Evolutionary conservation across 37 sponge, comb jelly and placozoan genomes (phyloP).

Genomic region (Theonella swinhoei): DNA sequence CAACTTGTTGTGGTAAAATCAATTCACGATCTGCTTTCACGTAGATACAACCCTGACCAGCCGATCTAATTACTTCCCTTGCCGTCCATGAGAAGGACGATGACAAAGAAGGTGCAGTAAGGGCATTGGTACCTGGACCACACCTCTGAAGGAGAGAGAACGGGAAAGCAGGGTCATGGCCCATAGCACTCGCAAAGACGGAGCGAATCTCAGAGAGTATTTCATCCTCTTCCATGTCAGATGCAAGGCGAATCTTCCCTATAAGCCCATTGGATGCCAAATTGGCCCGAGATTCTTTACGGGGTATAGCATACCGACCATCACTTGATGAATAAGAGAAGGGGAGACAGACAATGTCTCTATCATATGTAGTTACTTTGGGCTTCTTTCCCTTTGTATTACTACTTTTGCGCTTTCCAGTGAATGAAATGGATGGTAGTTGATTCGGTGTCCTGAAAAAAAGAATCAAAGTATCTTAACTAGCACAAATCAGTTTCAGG

Average conservation of each 20-base stretch:
- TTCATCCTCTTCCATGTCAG: constrained; percentile 40
- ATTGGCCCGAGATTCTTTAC: constrained; percentile 14
- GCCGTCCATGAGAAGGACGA: constrained; percentile 40
- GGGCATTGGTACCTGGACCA: constrained; percentile 31
- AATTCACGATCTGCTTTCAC: too few relatives aligned
- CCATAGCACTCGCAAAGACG: constrained; percentile 47
- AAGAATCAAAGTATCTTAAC: too few relatives aligned
- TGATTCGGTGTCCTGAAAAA: too few relatives aligned
- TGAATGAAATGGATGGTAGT: too few relatives aligned
- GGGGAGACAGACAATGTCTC: constrained; percentile 11
- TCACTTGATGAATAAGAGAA: not conserved
- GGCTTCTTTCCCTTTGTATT: too few relatives aligned
- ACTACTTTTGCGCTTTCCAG: too few relatives aligned
- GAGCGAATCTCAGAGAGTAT: constrained; percentile 29
- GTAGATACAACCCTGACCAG: too few relatives aligned
- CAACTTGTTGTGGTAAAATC: too few relatives aligned
- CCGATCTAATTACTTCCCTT: constrained; percentile 15
- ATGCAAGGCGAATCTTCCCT: constrained; percentile 48
- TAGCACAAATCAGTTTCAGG: too few relatives aligned
- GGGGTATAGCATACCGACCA: not conserved
- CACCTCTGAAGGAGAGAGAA: constrained; percentile 33
- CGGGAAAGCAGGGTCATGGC: constrained; percentile 17
- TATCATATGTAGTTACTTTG: constrained; percentile 26
- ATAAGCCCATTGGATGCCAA: constrained; percentile 16
- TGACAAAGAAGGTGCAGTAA: constrained; percentile 32